phyloP scores from a whole-genome alignment of 2,113 vertebrate species.

The Candoia aspera region DNA sequence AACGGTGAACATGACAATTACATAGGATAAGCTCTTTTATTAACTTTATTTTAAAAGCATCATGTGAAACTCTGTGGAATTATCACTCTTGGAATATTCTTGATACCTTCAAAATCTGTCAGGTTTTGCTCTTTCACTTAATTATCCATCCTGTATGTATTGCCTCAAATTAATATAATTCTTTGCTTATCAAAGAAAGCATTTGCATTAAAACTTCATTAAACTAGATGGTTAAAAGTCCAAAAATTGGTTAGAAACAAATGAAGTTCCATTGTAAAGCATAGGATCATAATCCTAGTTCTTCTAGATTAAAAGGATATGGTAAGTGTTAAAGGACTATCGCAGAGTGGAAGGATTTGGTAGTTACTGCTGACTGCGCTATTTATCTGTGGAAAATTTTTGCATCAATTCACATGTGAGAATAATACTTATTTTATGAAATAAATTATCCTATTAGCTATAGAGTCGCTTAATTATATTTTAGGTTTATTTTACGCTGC shows the following conservation, averaged over 20 bases:
- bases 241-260: conserved; percentile 21
- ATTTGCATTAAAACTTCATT: conserved; percentile 25
- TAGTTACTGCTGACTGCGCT: conserved; percentile 51
- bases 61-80: neutral
- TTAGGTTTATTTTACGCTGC: conserved; percentile 58
- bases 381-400: conserved; percentile 49
- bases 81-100: neutral
- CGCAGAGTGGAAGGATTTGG: conserved; percentile 14
- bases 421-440: conserved; percentile 59
- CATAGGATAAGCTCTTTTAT: neutral
- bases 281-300: conserved; percentile 23
- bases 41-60: neutral
- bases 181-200: conserved; percentile 22
- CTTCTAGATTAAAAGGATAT: conserved; percentile 31
- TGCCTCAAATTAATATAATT: conserved; percentile 3
- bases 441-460: conserved; percentile 61
- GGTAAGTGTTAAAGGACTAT: conserved; percentile 1
- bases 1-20: too few species aligned
- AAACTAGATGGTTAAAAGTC: neutral
- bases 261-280: conserved; percentile 7
- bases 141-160: neutral
- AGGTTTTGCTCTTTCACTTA: neutral
- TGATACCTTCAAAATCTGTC: neutral
- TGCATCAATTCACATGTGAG: conserved; percentile 45
- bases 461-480: conserved; percentile 64